A percentile compares a stretch with the other conserved stretches of the same genome.
phyloP scores from a whole-genome alignment of 2,888 invertebrate genomes.

The Zygaena filipendulae region DNA sequence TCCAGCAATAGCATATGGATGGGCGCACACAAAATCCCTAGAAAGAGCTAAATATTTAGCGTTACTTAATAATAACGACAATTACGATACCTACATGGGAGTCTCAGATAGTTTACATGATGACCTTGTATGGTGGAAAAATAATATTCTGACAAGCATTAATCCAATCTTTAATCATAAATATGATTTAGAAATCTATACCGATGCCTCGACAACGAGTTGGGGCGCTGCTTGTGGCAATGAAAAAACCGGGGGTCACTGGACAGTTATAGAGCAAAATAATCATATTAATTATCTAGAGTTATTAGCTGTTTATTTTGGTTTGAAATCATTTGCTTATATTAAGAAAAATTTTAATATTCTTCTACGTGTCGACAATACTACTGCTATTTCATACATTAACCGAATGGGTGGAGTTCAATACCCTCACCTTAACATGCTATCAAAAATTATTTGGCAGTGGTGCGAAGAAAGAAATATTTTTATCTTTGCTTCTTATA shows the following conservation, averaged over 20 bases:
- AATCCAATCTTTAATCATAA: slow-evolving; percentile 7
- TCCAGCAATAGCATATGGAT: slow-evolving; percentile 10
- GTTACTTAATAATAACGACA: no score
- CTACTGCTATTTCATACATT: slow-evolving; percentile 12
- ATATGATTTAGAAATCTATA: no score
- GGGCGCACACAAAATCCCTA: slow-evolving; percentile 9
- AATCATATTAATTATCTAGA: slow-evolving; percentile 7
- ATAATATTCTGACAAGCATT: no score
- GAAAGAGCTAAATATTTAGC: slow-evolving; percentile 4
- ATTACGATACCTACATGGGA: no score
- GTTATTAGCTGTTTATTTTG: slow-evolving; percentile 5
- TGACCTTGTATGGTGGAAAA: no score
- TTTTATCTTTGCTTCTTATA: slow-evolving; percentile 12
- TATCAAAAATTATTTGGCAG: slow-evolving; percentile 8
- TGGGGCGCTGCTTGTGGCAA: no score
- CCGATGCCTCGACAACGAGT: no score
- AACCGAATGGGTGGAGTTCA: slow-evolving; percentile 11
- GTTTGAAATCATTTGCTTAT: slow-evolving; percentile 4
- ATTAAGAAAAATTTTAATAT: neutral
- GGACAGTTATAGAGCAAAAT: slow-evolving; percentile 1
- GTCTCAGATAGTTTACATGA: no score
- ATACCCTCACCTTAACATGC: slow-evolving; percentile 7
- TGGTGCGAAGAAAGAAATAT: slow-evolving; percentile 10
- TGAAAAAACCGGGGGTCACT: no score
- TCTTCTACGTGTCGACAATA: slow-evolving; percentile 11